Evolutionary conservation across 2,888 invertebrate species (phyloP), one percentile per base, ranked within the genome.

Genomic region (Lymantria dispar): DNA sequence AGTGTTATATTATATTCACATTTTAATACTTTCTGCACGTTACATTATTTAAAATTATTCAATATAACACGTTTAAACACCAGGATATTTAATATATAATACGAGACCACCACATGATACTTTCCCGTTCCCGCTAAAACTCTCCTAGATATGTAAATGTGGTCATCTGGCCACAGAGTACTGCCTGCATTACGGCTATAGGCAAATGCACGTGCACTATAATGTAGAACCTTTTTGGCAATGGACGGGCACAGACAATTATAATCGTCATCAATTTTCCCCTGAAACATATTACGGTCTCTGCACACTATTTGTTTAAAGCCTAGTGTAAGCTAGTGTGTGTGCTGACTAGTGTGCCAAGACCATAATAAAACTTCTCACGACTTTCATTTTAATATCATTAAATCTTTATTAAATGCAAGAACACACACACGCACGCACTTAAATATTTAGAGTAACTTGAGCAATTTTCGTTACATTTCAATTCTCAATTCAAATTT

Each of bases 401-500:
- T 62, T 61, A 43, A 53, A 53, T 39, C 31, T 52, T 54, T 46
- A 52, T 63, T 50, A 54, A 40, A 53, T 50, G 44, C 47, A 64
- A 58, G 50, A 55, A 64, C 62, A 62, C 66, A 60, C 59, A 33
- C 38, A 12, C 10, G 15, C 62, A 59, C 56, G 44, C 48, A 43
- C 38, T 48, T 48, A 54, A 31, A 40, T 46, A 33, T 36, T 43
- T 49, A 54, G 49, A 56, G 46, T 56, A 62, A 68, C 62, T 66
- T 66, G 69, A 66, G 66, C 66, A 66, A 66, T 59, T 52, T 56
- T 49, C 48, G 47, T 56, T 61, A 54, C 12, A 50, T 50, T 33
- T 59, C 54, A 63, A 68, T 52, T 55, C 54, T 65, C 62, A 67
- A 64, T 67, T 64, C 50, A 52, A 60, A 54, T 67, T 60, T 65